Evolutionary conservation across 2,797 vertebrate species (phyloP), one percentile per base, ranked within the genome.

Genomic region (Cryptoblepharus egeriae): DNA sequence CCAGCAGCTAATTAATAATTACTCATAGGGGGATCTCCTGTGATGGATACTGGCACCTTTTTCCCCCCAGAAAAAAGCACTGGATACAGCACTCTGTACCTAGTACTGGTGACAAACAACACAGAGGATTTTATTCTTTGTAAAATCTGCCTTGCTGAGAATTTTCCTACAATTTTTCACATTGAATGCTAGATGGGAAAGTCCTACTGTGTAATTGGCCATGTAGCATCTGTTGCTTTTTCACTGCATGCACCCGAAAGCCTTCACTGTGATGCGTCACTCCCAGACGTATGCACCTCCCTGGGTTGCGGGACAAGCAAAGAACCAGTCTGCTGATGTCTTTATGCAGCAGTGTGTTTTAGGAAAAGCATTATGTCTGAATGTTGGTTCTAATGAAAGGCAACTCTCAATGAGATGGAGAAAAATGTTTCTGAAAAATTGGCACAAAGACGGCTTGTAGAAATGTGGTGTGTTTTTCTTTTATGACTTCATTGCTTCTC

Each of bases 391-490:
- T 35, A 20, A 76, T 73, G 24, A 85, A 81, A 81, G 26, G 49
- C 28, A 15, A 60, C 11, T 77, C 7, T 45, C 37, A 49, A 9
- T n/a, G 49, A 64, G 20, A 72, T 32, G 24, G 7, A 76, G 55
- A 68, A 68, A 84, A 65, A 9, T 26, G 42, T 73, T 67, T 83
- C 49, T 73, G 67, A 20, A 73, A 49, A 67, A 57, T 35, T 75
- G 73, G 55, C 72, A 12, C 28, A 22, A 26, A 10, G 45, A 42
- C n/a, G 58, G n/a, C 68, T 26, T 72, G 42, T 6, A 45, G 12
- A 35, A 73, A 26, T 16, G 32, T 77, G 35, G 15, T 60, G 35
- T 75, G 52, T 11, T 22, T 7, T 30, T 28, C 30, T 30, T 60
- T 73, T 68, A 61, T 2, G 26, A 81, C 61, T n/a, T 24, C 20